phyloP scores from a whole-genome alignment of 2,888 invertebrate species.

The Apotomis turbidana region DNA sequence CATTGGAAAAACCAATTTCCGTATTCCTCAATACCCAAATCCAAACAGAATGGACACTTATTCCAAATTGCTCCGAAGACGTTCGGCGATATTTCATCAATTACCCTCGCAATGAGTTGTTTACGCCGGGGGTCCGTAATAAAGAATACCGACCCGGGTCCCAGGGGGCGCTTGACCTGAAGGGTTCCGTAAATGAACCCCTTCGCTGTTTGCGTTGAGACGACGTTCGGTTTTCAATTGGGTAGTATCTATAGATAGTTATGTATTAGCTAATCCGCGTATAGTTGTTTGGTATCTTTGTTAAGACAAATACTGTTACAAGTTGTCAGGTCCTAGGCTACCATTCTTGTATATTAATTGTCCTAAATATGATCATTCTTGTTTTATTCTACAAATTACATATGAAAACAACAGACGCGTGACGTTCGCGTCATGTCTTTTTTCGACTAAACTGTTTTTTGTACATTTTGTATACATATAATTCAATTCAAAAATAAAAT shows the following conservation, averaged over 20 bases:
- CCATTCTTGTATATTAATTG: too few species aligned
- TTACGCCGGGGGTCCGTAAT: slow-evolving; percentile 61
- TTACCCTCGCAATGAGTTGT: slow-evolving; percentile 64
- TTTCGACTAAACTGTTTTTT: too few species aligned
- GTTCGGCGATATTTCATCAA: slow-evolving; percentile 64
- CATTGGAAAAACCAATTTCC: background rate
- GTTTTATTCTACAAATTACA: too few species aligned
- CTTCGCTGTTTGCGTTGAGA: slow-evolving; percentile 36
- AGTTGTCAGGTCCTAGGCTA: too few species aligned
- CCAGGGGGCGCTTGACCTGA: slow-evolving; percentile 66
- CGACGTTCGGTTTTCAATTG: slow-evolving; percentile 56
- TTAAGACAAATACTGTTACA: background rate
- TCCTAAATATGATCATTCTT: too few species aligned
- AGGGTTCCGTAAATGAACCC: slow-evolving; percentile 62
- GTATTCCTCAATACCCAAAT: slow-evolving; percentile 7
- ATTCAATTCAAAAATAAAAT: too few species aligned
- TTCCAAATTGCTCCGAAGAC: slow-evolving; percentile 41
- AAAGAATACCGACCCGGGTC: slow-evolving; percentile 70
- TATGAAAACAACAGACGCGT: too few species aligned
- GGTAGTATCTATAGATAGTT: slow-evolving; percentile 14
- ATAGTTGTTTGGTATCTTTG: background rate
- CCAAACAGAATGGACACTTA: slow-evolving; percentile 22
- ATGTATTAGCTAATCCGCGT: background rate
- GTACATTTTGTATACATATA: too few species aligned
- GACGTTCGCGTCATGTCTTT: too few species aligned